Evolutionary conservation across 2,888 invertebrate genomes (phyloP), one percentile per base, ranked within the genome.

Genomic region (Melanchra persicariae): DNA sequence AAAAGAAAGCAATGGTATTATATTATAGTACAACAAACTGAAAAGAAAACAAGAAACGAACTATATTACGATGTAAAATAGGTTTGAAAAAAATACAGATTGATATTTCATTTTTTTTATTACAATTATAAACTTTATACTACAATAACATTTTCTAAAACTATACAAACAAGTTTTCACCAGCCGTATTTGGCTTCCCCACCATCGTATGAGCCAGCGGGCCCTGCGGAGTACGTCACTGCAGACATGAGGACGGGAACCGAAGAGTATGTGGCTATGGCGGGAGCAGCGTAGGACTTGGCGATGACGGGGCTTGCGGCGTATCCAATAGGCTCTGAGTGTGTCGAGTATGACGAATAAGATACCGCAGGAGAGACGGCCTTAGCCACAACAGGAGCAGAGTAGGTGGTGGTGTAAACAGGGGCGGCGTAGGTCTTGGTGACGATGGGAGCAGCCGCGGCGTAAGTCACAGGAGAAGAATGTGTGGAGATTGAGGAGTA

Each of bases 281-380:
- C 92, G 0, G 84, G 83, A 37, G 76, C 68, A n/a, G 81, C 72
- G 55, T 90, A 87, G 37, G 87, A 84, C 90, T 97, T 97, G 73
- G 97, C 96, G 22, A 88, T 86, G n/a, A 89, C 89, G 40, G 91
- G 89, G 87, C 95, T 95, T 40, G 94, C 86, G 40, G 95, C 94
- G 82, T 91, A 90, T 73, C 93, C 8, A 19, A 58, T 91, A 4
- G 40, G 71, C 37, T 88, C 83, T 30, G 89, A 52, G 86, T 84
- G 30, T 82, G 82, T 84, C 34, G 86, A 85, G 69, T 87, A 84
- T 19, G 52, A 69, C 40, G 82, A 82, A 71, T 85, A 74, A 17
- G 68, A 66, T 8, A 55, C 24, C 0, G 73, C 67, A 17, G 91
- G 90, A 47, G 49, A 70, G 34, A 80, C 81, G 5, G 74, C 26